Evolutionary conservation across 2,797 vertebrate genomes (phyloP).

Genomic region (Alauda arvensis): DNA sequence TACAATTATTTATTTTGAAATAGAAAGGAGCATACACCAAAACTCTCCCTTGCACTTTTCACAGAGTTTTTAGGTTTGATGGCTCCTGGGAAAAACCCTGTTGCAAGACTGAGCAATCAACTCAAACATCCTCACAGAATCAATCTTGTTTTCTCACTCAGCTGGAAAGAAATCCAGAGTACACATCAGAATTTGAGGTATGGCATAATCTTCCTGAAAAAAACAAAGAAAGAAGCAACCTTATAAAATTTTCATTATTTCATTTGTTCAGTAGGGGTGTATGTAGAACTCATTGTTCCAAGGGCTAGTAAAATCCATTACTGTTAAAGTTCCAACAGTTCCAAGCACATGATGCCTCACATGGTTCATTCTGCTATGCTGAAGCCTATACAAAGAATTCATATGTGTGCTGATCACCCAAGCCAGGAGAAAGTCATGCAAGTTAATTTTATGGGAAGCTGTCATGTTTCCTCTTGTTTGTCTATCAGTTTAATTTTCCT

Average conservation of each 20-base stretch:
- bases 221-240: background rate
- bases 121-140: background rate
- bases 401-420: background rate
- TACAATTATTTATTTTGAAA: background rate
- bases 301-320: background rate
- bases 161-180: background rate
- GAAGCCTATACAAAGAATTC: background rate
- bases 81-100: background rate
- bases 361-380: background rate
- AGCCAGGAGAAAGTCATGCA: background rate
- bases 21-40: background rate
- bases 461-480: background rate
- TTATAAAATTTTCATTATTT: background rate
- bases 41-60: background rate
- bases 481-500: background rate
- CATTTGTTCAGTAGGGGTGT: background rate
- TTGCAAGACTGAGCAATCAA: background rate
- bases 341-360: background rate
- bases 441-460: background rate
- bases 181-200: background rate
- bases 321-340: background rate
- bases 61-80: background rate
- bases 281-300: background rate
- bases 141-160: background rate
- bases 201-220: background rate